These are phyloP conservation scores for Hylomyscus alleni DNA, from an alignment of 2,797 vertebrate species.

Conservation along the genomic window DNA sequence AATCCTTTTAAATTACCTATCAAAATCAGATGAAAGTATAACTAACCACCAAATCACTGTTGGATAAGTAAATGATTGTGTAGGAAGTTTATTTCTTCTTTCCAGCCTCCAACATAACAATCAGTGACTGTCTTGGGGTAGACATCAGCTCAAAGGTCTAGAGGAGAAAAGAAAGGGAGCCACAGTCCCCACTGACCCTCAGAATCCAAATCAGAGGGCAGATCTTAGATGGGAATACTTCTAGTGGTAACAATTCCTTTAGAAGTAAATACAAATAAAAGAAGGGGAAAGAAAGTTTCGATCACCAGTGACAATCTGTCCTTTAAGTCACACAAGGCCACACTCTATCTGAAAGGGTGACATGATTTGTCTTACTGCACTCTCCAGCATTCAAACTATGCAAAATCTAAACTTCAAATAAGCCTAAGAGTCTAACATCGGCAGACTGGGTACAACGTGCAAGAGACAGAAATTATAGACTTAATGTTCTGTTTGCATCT, in stretches of 20 bases:
- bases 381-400: neutral
- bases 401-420: constrained; percentile 10
- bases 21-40: constrained; percentile 18
- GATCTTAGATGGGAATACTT: neutral
- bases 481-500: neutral
- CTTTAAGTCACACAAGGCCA: constrained; percentile 2
- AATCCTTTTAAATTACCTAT: neutral
- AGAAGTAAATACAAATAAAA: neutral
- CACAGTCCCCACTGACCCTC: neutral
- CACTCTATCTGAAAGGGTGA: neutral
- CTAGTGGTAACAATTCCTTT: neutral
- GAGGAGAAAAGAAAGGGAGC: neutral
- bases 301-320: neutral
- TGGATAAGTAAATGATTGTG: neutral
- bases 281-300: neutral
- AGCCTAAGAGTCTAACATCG: neutral
- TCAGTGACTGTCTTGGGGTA: neutral
- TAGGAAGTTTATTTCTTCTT: neutral
- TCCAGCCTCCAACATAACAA: neutral
- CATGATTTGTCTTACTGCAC: neutral
- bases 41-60: neutral
- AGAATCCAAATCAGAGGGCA: neutral
- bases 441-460: neutral
- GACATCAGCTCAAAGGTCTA: neutral
- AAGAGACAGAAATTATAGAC: neutral